Evolutionary conservation across 2,797 vertebrate genomes (phyloP), one percentile per base, ranked within the genome.

Genomic region (Leptatherina wallacei): DNA sequence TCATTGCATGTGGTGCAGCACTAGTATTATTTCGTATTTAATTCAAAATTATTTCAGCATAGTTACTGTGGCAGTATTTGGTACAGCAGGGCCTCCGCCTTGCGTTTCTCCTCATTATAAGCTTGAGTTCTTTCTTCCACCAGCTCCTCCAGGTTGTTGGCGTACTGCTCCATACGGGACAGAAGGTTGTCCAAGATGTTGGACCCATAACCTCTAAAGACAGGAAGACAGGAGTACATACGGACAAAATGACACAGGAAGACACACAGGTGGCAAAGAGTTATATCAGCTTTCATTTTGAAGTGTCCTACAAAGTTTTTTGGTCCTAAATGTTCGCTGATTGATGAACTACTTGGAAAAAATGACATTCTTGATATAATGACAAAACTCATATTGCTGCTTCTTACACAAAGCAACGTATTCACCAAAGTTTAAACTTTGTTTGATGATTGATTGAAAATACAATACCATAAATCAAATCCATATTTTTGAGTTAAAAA

Each of bases 101-200:
- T 97, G 72, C 95, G 94, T 77, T 97, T 98, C 94, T 98, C 97
- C 77, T 98, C 97, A 75, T 98, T 92, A 82, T 98, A 98, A 0
- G 97, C 97, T 80, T 98, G 96, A 0, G 97, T 98, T 0, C 97
- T 82, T 63, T 98, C 97, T 85, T 98, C 97, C 79, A 98, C 97
- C 88, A 98, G 92, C 85, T 97, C 96, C 91, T 98, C 97, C 87
- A 98, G 93, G 85, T 98, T 98, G 90, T 97, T 97, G 79, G 97
- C 97, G 0, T 98, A 98, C 71, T 97, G 97, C 88, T 98, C 97
- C 97, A 98, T 98, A 20, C 97, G 96, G 0, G 95, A 95, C 77
- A 98, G 91, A 9, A 98, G 94, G 83, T 97, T 98, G 88, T 98
- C 97, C 89, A 98, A 87, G 86, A 98, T 97, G 92, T 97, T 98